Evolutionary conservation across 2,888 invertebrate species (phyloP), one percentile per base, ranked within the genome.

Genomic region (Dicyrtomina minuta): DNA sequence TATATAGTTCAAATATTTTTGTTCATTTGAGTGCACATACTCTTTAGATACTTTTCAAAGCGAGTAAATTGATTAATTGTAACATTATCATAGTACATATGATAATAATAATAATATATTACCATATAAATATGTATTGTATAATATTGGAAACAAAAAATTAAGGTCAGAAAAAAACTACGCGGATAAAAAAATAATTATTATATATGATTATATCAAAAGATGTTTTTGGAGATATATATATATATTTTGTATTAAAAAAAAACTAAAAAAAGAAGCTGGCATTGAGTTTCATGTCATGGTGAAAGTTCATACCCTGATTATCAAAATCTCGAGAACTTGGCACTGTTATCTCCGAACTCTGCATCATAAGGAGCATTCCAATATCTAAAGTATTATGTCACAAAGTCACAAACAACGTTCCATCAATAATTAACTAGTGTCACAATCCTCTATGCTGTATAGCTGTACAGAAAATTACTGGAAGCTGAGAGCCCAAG

Each of bases 321-420:
- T 70, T 70, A 70, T 75, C 77, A 75, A 70, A 74, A 73, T 67
- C 74, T 70, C 71, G 75, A 66, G 73, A 70, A 73, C 73, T 73
- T 75, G 76, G 75, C 69, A 75, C 71, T 59, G 76, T 66, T 41
- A 75, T 70, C 66, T 75, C 76, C 72, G 74, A 66, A 71, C 71
- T 72, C 74, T 76, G 75, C 77, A 75, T 74, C 77, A 77, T 75
- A 69, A 76, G 73, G 72, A 76, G 76, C 76, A 77, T 75, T 75
- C 74, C 76, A 74, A 77, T 75, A 75, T 74, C 77, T 77, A 72
- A 56, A 59, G 64, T 51, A 49, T 49, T 55, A 55, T 55, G 58
- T 68, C 68, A 68, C 51, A 68, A 59, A 60, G 49, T 60, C 68
- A 68, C 46, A 68, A 66, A 59, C 51, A 59, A 59, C 41, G 59